A percentile compares a stretch with the other conserved stretches of the same genome.
Conservation (phyloP, 2,888 invertebrate species). For the Hedychridium roseum region DNA sequence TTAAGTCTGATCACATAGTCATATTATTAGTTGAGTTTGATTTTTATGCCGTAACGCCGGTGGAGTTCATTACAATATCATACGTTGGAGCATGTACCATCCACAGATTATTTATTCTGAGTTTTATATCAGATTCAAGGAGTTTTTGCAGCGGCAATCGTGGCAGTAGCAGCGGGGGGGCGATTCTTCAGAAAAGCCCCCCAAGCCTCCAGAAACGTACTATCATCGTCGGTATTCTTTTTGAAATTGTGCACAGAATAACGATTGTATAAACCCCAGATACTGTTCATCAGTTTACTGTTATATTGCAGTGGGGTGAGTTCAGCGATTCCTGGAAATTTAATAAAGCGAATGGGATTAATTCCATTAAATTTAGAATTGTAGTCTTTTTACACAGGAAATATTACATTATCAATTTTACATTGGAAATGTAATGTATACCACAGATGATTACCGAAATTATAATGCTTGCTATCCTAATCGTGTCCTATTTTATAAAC, state of each 20-base stretch:
- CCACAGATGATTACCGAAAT: background rate
- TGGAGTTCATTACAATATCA: no score
- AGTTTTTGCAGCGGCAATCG: slow-evolving; percentile 16
- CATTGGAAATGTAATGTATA: background rate
- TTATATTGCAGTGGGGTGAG: slow-evolving; percentile 80
- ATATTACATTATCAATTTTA: background rate
- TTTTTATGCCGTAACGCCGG: no score
- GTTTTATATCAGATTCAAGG: no score
- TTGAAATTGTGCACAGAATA: slow-evolving; percentile 90
- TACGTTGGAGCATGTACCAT: no score
- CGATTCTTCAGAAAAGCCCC: slow-evolving; percentile 67
- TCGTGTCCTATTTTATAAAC: no score
- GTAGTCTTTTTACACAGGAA: background rate
- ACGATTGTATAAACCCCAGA: slow-evolving; percentile 90
- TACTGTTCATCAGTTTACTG: slow-evolving; percentile 88
- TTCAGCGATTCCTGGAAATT: slow-evolving; percentile 71
- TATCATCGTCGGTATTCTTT: slow-evolving; percentile 73
- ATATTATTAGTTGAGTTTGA: no score
- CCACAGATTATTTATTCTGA: no score
- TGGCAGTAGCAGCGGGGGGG: slow-evolving; percentile 26
- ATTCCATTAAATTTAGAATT: slow-evolving; percentile 20
- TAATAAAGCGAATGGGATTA: background rate
- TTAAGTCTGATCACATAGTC: no score
- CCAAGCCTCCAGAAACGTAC: slow-evolving; percentile 61
- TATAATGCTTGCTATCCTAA: no score